phyloP scores from a whole-genome alignment of 2,888 invertebrate species.

The Charanyca ferruginea region DNA sequence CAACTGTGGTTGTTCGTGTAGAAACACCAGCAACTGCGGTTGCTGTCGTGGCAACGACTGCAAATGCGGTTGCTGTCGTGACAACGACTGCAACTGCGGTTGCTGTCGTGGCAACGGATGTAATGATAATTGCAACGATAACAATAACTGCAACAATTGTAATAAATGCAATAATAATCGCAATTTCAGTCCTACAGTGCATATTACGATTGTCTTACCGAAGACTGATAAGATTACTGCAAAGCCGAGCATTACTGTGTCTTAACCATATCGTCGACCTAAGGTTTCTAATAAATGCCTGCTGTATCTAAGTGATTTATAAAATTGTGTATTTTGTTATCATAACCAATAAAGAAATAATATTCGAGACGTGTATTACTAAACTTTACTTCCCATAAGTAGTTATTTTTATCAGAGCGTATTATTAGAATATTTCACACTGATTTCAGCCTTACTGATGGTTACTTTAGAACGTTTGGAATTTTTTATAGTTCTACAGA shows the following conservation, averaged over 20 bases:
- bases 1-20: background rate
- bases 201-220: constrained; percentile 56
- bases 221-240: constrained; percentile 12
- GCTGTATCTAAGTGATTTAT: background rate
- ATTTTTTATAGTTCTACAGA: too few relatives aligned
- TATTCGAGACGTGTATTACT: background rate
- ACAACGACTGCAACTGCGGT: constrained; percentile 3
- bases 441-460: background rate
- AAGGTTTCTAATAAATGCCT: background rate
- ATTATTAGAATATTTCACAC: background rate
- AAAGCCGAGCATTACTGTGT: constrained; percentile 11
- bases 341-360: constrained; percentile 21
- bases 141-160: constrained; percentile 9
- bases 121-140: constrained; percentile 12
- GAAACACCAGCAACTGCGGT: background rate
- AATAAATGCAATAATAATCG: constrained; percentile 13
- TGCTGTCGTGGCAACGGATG: constrained; percentile 9
- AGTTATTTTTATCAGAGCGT: too few relatives aligned
- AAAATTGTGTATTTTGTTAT: background rate
- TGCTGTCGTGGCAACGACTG: constrained; percentile 13
- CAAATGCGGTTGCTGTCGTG: background rate
- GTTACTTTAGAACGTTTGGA: background rate
- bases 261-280: constrained; percentile 3
- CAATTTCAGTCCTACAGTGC: constrained; percentile 26
- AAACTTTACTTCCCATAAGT: background rate